Conservation (phyloP, 2,888 invertebrate species). For the Epinotia ramella region DNA sequence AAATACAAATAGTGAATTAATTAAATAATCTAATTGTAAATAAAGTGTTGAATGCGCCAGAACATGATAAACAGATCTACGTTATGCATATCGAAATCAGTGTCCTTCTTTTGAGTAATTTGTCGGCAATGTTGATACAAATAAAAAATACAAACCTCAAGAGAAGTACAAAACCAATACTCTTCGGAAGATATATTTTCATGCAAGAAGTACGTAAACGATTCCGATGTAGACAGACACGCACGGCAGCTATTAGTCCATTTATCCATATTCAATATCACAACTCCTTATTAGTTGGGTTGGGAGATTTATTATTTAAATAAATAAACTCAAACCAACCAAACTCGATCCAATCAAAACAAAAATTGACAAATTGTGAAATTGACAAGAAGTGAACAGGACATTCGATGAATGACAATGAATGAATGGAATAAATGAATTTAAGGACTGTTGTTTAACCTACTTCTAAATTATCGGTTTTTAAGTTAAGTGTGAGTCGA, state of each 20-base stretch:
- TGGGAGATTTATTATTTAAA: no score
- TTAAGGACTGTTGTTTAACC: not conserved
- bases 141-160: conserved; percentile 62
- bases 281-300: not conserved
- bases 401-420: not conserved
- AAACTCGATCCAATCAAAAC: not conserved
- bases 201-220: conserved; percentile 65
- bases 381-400: not conserved
- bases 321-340: conserved; percentile 7
- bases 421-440: not conserved
- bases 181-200: conserved; percentile 69
- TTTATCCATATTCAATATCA: conserved; percentile 51
- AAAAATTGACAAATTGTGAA: not conserved
- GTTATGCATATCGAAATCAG: not conserved
- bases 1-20: no score
- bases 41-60: not conserved
- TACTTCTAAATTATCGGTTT: not conserved
- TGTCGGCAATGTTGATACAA: not conserved
- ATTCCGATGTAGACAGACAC: conserved; percentile 67
- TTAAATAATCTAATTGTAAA: no score
- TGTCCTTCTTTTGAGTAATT: not conserved
- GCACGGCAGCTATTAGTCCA: conserved; percentile 70
- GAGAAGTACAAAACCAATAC: conserved; percentile 75
- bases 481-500: not conserved
- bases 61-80: not conserved